A percentile compares a stretch with the other conserved stretches of the same genome.
These are phyloP conservation scores for Alosa alosa DNA, from an alignment of 2,113 vertebrate species.

Conservation along the genomic window DNA sequence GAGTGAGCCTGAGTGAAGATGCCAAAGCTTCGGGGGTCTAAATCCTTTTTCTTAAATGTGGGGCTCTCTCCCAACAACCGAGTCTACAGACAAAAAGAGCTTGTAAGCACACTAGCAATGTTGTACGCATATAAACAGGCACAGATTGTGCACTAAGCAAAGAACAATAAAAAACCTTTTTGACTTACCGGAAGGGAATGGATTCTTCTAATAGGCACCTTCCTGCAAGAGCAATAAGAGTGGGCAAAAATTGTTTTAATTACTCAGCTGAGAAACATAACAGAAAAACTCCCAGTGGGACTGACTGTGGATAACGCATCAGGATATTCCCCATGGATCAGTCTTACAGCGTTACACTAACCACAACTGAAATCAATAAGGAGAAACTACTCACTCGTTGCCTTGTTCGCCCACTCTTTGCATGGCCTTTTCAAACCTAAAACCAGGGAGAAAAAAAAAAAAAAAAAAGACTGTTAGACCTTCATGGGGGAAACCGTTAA, in stretches of 20 bases:
- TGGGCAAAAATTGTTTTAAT: not conserved
- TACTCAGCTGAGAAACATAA: not conserved
- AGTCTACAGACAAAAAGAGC: constrained; percentile 58
- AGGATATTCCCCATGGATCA: not conserved
- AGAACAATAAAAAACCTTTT: not conserved
- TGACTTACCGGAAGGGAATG: constrained; percentile 83
- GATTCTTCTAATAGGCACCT: constrained; percentile 76
- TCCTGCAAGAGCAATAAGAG: constrained; percentile 56
- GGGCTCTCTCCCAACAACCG: constrained; percentile 83
- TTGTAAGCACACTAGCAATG: not conserved
- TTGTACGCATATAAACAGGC: not conserved
- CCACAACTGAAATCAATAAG: not conserved
- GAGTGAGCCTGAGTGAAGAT: constrained; percentile 64
- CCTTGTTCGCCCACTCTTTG: constrained; percentile 61
- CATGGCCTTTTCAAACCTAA: constrained; percentile 79
- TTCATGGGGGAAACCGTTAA: not conserved
- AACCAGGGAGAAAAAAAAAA: constrained; percentile 23
- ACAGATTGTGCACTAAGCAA: not conserved
- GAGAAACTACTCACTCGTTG: constrained; percentile 72
- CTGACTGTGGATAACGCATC: not conserved
- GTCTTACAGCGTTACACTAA: not conserved
- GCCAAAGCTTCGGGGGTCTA: constrained; percentile 68
- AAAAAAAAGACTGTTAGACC: constrained; percentile 9
- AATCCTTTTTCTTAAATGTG: constrained; percentile 76
- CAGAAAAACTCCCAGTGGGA: not conserved